phyloP scores from a whole-genome alignment of 2,888 invertebrate species.

The Lumbricus terrestris region DNA sequence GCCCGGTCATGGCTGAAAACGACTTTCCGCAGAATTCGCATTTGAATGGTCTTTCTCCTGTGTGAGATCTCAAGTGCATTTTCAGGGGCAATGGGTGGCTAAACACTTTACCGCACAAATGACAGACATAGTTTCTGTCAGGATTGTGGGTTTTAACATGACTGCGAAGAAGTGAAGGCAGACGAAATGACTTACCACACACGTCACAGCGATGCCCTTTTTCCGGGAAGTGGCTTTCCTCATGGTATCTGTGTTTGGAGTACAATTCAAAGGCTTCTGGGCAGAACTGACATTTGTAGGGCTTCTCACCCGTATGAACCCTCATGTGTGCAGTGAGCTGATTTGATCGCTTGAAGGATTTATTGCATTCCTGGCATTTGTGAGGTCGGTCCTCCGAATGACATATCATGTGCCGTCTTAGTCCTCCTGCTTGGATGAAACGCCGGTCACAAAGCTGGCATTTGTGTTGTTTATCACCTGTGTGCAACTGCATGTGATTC shows the following conservation, averaged over 20 bases:
- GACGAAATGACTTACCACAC: neutral
- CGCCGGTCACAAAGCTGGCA: neutral
- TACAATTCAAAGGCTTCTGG: neutral
- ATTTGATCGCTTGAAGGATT: neutral
- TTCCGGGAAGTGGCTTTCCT: neutral
- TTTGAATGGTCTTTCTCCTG: neutral
- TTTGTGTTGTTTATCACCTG: neutral
- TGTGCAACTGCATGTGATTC: neutral
- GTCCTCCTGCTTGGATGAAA: neutral
- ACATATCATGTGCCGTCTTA: neutral
- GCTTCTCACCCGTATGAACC: neutral
- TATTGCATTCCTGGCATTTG: neutral
- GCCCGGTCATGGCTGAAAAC: neutral
- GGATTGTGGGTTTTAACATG: neutral
- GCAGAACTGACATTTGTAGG: neutral
- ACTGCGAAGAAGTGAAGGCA: neutral
- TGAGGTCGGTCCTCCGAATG: neutral
- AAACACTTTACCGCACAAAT: neutral
- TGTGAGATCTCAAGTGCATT: neutral
- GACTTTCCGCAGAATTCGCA: neutral
- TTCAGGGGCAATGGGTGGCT: neutral
- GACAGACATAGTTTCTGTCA: neutral
- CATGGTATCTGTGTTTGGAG: neutral
- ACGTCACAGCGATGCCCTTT: neutral
- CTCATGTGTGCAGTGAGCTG: neutral